Percentiles rank a stretch among this genome's conserved stretches.
Evolutionary conservation across 2,888 invertebrate genomes (phyloP).

Genomic region (Drosophila ezoana): DNA sequence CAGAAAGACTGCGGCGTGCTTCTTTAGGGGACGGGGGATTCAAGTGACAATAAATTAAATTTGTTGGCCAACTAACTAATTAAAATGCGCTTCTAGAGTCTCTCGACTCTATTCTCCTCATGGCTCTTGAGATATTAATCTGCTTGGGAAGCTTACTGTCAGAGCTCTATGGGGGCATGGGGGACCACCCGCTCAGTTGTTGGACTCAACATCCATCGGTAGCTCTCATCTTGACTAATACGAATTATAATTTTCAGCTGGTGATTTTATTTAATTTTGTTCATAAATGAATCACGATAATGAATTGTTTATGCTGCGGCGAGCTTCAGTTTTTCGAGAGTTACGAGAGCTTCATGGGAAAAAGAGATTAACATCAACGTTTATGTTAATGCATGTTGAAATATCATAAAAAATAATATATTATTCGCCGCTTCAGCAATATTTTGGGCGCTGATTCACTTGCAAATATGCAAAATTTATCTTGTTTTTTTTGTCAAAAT

Average conservation of each 20-base stretch:
- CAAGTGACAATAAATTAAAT: constrained; percentile 83
- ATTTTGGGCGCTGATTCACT: constrained; percentile 67
- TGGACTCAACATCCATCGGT: constrained; percentile 57
- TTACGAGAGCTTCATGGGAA: constrained; percentile 74
- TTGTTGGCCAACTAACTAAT: constrained; percentile 75
- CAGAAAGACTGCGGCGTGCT: constrained; percentile 58
- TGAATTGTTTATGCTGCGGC: constrained; percentile 73
- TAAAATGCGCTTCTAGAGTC: constrained; percentile 73
- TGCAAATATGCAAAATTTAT: constrained; percentile 60
- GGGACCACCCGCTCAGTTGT: constrained; percentile 69
- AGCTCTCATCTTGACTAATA: constrained; percentile 73
- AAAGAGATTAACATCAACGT: constrained; percentile 78
- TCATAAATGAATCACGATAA: constrained; percentile 80
- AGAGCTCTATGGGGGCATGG: constrained; percentile 16
- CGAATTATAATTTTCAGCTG: constrained; percentile 67
- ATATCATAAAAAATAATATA: constrained; percentile 60
- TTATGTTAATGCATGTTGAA: constrained; percentile 79
- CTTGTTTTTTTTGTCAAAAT: constrained; percentile 26
- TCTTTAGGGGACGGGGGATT: constrained; percentile 63
- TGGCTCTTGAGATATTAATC: constrained; percentile 78
- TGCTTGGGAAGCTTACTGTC: constrained; percentile 77
- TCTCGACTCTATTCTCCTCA: constrained; percentile 28
- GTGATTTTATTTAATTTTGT: constrained; percentile 72
- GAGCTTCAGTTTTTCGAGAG: constrained; percentile 16
- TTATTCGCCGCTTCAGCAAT: constrained; percentile 57